Base-by-base conservation (phyloP, 2,113 vertebrate species). In the Tetraodon nigroviridis region DNA sequence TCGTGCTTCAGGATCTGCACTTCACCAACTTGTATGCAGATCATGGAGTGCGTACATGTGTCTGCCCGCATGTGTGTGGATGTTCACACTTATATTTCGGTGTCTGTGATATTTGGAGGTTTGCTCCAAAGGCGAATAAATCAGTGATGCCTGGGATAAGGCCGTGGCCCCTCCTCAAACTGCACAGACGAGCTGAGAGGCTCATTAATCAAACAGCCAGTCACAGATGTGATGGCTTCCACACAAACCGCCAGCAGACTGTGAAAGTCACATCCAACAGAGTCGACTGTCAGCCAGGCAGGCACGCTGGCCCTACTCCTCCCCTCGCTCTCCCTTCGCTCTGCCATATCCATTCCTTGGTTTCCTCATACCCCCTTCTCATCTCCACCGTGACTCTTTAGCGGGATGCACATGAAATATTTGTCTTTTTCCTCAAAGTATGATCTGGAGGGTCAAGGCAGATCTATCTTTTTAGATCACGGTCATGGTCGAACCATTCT, bases 181-280 rank as follows among this genome's bases (percentile, higher is more conserved):
- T 90, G 90, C 90, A 89, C 89, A 83, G 72, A 90, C 89, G 90
- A 92, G 84, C 92, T 96, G 93, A 94, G 93, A 94, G 94, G 91
- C 93, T 96, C 95, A 98, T 98, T 97, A 95, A 98, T 97, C 95
- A 97, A 91, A 89, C 77, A 62, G 84, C 80, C 92, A 93, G 91
- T 93, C 94, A 93, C 94, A 97, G 94, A 93, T 96, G 94, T 97
- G 93, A 94, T 94, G 90, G 85, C 89, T 95, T 94, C 92, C 91
- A 92, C 92, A 88, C 91, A 92, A 89, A 92, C 93, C 89, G 90
- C 89, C 92, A 96, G 87, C 92, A 92, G 93, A 94, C 95, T 97
- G 94, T 97, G 94, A 98, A 97, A 97, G 95, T 98, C 94, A 97
- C 91, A 94, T 94, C 91, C 86, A 90, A 89, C 91, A 91, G 86